Conservation (phyloP, 2,888 invertebrate species). For the Kryphioiulus occultus region DNA sequence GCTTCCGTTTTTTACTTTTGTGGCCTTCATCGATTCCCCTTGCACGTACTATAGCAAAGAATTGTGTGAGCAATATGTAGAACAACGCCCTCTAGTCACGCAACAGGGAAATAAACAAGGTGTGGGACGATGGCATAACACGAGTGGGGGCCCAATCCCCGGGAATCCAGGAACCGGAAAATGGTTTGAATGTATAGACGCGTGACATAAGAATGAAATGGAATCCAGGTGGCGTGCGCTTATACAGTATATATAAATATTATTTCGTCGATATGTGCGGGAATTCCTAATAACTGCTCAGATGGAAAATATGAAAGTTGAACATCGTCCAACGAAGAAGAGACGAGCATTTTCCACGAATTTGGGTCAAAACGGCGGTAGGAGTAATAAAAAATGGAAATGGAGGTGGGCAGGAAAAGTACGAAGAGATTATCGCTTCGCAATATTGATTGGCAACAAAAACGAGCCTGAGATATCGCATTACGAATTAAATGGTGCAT, state of each 20-base stretch:
- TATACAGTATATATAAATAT: background rate
- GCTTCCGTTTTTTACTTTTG: background rate
- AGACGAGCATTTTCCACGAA: background rate
- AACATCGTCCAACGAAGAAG: background rate
- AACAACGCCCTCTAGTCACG: slow-evolving; percentile 12
- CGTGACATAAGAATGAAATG: background rate
- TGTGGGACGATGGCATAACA: slow-evolving; percentile 8
- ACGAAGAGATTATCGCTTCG: background rate
- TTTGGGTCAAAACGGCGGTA: background rate
- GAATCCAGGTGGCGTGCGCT: background rate
- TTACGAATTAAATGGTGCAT: background rate
- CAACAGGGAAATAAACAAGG: background rate
- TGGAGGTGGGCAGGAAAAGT: background rate
- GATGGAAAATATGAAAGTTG: background rate
- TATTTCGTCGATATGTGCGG: background rate
- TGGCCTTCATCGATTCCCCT: background rate
- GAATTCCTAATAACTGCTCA: background rate
- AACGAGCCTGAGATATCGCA: background rate
- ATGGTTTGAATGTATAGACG: background rate
- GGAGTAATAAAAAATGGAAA: background rate
- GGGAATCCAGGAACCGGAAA: slow-evolving; percentile 16
- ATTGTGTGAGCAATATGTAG: background rate
- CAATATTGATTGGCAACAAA: background rate
- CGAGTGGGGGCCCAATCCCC: background rate
- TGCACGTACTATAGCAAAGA: background rate